These are phyloP conservation scores for Dermolepida albohirtum DNA, from an alignment of 2,888 invertebrate species.

Conservation along the genomic window DNA sequence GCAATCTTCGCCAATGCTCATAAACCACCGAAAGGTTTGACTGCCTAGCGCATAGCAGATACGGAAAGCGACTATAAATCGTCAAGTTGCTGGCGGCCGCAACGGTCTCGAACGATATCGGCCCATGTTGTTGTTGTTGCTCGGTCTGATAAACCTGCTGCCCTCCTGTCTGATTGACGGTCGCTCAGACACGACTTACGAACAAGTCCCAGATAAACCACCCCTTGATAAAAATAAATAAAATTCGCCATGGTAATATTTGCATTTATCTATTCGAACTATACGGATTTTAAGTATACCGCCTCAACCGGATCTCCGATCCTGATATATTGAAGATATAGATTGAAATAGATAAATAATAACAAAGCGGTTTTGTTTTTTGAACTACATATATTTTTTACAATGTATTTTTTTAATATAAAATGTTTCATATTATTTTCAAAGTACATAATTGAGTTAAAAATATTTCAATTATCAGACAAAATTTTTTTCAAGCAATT, in stretches of 20 bases:
- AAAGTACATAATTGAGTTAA: too few species aligned
- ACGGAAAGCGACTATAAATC: constrained; percentile 50
- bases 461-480: too few species aligned
- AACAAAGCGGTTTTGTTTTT: constrained; percentile 34
- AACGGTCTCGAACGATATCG: constrained; percentile 47
- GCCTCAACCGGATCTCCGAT: constrained; percentile 46
- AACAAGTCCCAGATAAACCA: constrained; percentile 55
- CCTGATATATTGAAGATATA: constrained; percentile 54
- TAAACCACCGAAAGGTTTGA: constrained; percentile 47
- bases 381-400: neutral
- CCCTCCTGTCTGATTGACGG: constrained; percentile 53
- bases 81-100: constrained; percentile 41
- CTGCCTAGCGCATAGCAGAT: constrained; percentile 40
- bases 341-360: constrained; percentile 48
- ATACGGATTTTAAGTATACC: constrained; percentile 13
- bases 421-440: too few species aligned
- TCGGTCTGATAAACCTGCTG: constrained; percentile 54
- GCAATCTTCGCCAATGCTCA: constrained; percentile 45
- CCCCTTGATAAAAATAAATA: constrained; percentile 54
- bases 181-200: constrained; percentile 55
- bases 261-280: constrained; percentile 53
- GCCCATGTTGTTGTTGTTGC: constrained; percentile 47
- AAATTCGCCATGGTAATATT: constrained; percentile 54
- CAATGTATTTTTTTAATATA: constrained; percentile 1
- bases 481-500: too few species aligned